These are phyloP conservation scores for Chaenogobius annularis DNA, from an alignment of 2,113 vertebrate genomes.

Conservation along the genomic window DNA sequence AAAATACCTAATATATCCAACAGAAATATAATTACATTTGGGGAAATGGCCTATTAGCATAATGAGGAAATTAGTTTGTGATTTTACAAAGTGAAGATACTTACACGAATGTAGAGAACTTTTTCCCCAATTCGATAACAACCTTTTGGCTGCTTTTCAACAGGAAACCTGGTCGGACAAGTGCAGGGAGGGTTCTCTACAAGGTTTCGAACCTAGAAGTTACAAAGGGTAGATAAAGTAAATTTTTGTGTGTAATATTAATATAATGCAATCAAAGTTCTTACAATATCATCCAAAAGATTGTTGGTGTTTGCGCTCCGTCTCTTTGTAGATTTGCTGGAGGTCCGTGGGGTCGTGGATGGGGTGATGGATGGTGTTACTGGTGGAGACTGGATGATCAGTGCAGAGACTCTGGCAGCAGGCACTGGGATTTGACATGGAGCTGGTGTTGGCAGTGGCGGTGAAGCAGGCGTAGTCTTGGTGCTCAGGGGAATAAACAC, in stretches of 20 bases:
- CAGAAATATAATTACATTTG: background rate
- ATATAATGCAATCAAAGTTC: slow-evolving; percentile 35
- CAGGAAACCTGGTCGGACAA: slow-evolving; percentile 87
- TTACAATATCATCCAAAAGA: slow-evolving; percentile 90
- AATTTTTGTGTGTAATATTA: background rate
- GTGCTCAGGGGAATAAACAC: slow-evolving; percentile 52
- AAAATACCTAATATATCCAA: slow-evolving; percentile 20
- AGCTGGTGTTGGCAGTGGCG: slow-evolving; percentile 12
- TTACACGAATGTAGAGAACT: slow-evolving; percentile 96
- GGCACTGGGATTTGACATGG: slow-evolving; percentile 21
- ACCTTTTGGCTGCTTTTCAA: slow-evolving; percentile 94
- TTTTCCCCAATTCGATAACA: slow-evolving; percentile 96
- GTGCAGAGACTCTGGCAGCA: slow-evolving; percentile 20
- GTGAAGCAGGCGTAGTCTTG: slow-evolving; percentile 31
- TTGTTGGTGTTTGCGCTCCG: slow-evolving; percentile 83
- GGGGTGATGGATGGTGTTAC: slow-evolving; percentile 21
- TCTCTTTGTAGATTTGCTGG: slow-evolving; percentile 80
- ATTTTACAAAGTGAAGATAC: slow-evolving; percentile 19
- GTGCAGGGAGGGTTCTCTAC: slow-evolving; percentile 92
- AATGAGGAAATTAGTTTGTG: background rate
- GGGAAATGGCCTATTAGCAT: background rate
- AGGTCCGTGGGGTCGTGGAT: slow-evolving; percentile 44
- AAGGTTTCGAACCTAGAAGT: slow-evolving; percentile 87
- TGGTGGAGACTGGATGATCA: slow-evolving; percentile 27
- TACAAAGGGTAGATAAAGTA: slow-evolving; percentile 9